Evolutionary conservation across 2,888 invertebrate genomes (phyloP).

Genomic region (Eucera pruinosa): DNA sequence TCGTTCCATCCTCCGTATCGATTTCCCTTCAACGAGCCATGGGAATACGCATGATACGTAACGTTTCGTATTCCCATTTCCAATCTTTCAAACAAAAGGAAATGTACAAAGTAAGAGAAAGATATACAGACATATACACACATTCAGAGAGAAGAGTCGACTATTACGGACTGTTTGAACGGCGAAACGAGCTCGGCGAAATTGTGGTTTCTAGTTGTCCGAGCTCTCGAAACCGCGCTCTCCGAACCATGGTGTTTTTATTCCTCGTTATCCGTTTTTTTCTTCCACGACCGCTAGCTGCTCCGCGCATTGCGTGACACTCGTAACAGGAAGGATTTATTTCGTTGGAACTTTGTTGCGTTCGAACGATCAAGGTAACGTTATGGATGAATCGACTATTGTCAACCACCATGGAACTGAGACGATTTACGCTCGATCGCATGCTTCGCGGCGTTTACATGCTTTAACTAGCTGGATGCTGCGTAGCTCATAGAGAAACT

Average conservation of each 20-base stretch:
- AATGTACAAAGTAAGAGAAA: background rate
- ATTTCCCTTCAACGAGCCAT: background rate
- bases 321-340: conserved; percentile 9
- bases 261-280: conserved; percentile 16
- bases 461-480: background rate
- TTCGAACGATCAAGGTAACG: conserved; percentile 18
- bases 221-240: conserved; percentile 23
- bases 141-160: background rate
- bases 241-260: background rate
- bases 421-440: conserved; percentile 4
- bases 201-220: conserved; percentile 51
- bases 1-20: background rate
- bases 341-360: conserved; percentile 27
- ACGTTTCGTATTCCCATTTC: background rate
- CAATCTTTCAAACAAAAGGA: no score
- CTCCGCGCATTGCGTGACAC: conserved; percentile 19
- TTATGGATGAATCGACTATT: background rate
- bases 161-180: conserved; percentile 36
- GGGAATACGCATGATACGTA: background rate
- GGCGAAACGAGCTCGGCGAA: conserved; percentile 36
- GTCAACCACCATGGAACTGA: conserved; percentile 1
- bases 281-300: background rate
- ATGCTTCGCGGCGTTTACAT: conserved; percentile 1
- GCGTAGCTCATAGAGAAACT: background rate
- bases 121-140: background rate